phyloP scores from a whole-genome alignment of 1,140 invertebrate species.

The Papilio dardanus region DNA sequence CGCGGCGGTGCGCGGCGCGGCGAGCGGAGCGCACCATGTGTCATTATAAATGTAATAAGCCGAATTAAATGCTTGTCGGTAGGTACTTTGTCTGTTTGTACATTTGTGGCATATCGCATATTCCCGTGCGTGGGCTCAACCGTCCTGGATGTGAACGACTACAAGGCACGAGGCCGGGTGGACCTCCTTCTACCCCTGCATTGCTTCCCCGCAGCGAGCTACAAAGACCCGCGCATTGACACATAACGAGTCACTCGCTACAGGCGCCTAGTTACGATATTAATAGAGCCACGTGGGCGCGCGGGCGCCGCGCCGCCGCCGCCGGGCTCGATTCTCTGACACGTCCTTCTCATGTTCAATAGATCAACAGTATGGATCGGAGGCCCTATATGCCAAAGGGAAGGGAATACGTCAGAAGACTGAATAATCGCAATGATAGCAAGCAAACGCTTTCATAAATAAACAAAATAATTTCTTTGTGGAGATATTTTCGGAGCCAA shows the following conservation, averaged over 20 bases:
- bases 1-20: too few relatives aligned
- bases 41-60: background rate
- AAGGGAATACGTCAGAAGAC: background rate
- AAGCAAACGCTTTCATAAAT: too few relatives aligned
- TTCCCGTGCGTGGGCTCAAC: background rate
- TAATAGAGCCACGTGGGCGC: background rate
- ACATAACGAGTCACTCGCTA: too few relatives aligned
- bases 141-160: background rate
- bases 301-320: too few relatives aligned
- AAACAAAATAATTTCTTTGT: too few relatives aligned
- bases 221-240: background rate
- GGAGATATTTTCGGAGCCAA: too few relatives aligned
- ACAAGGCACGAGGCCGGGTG: background rate
- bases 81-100: background rate
- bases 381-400: background rate
- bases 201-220: background rate
- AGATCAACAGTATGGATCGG: background rate
- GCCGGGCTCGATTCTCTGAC: background rate
- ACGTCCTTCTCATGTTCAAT: background rate
- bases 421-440: background rate
- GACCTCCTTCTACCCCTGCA: background rate
- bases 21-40: background rate
- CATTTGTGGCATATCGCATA: background rate
- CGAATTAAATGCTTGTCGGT: background rate
- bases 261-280: background rate